Evolutionary conservation across 2,888 invertebrate species (phyloP).

Genomic region (Drosophila limbata): DNA sequence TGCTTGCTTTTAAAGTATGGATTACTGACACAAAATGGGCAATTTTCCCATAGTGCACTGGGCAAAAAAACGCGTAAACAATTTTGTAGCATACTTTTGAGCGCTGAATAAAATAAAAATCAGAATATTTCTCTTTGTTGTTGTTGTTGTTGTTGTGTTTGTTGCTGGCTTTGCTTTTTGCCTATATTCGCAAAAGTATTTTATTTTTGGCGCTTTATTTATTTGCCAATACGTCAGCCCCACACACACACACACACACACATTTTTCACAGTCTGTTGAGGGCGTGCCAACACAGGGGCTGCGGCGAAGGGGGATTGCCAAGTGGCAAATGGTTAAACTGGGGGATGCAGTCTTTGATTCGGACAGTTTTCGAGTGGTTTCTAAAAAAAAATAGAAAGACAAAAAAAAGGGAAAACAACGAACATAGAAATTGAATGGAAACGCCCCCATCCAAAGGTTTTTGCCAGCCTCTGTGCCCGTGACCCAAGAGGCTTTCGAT

Average conservation of each 20-base stretch:
- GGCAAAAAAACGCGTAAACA: constrained; percentile 50
- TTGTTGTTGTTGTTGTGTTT: constrained; percentile 10
- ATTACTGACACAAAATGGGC: neutral
- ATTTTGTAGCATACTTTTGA: constrained; percentile 69
- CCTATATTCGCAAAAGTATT: constrained; percentile 45
- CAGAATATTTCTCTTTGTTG: constrained; percentile 17
- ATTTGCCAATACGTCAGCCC: constrained; percentile 56
- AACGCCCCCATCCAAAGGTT: constrained; percentile 20
- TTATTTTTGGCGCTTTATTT: constrained; percentile 57
- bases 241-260: constrained; percentile 24
- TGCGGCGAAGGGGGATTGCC: constrained; percentile 1
- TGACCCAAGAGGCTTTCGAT: constrained; percentile 52
- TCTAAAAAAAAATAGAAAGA: constrained; percentile 33
- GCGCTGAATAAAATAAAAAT: constrained; percentile 36
- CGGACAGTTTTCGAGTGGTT: constrained; percentile 59
- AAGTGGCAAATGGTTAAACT: neutral
- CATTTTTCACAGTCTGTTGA: constrained; percentile 1
- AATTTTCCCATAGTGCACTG: neutral
- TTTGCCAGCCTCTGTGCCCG: neutral
- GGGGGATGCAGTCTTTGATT: constrained; percentile 45
- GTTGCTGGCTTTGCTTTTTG: constrained; percentile 32
- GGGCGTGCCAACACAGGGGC: constrained; percentile 11
- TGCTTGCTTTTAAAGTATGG: neutral
- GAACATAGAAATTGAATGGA: constrained; percentile 65
- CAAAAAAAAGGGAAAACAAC: constrained; percentile 11